phyloP scores from a whole-genome alignment of 2,113 vertebrate genomes.

The Epinephelus moara region DNA sequence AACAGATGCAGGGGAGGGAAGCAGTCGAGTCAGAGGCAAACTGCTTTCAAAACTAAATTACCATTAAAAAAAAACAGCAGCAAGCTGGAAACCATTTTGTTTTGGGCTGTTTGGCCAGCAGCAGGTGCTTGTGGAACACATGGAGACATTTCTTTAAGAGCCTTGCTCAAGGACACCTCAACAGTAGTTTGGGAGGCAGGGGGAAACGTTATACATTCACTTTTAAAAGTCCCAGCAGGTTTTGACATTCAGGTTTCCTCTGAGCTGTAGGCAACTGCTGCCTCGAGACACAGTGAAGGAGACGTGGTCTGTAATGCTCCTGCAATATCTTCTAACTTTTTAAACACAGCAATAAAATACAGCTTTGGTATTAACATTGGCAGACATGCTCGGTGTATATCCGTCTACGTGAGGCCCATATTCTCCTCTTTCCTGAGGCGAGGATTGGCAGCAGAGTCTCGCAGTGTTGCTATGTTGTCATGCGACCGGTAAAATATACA shows the following conservation, averaged over 20 bases:
- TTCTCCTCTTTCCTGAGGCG: constrained; percentile 14
- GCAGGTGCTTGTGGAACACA: constrained; percentile 59
- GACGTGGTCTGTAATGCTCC: not conserved
- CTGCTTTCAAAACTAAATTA: constrained; percentile 28
- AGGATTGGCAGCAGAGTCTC: not conserved
- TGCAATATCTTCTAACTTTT: constrained; percentile 21
- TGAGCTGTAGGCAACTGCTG: constrained; percentile 27
- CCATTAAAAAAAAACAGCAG: constrained; percentile 21
- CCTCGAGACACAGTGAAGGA: constrained; percentile 18
- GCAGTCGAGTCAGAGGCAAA: constrained; percentile 4
- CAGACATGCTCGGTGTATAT: not conserved
- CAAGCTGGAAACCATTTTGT: constrained; percentile 44
- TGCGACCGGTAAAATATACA: constrained; percentile 10
- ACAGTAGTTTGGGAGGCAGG: not conserved
- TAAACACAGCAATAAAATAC: constrained; percentile 18
- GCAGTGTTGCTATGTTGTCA: not conserved
- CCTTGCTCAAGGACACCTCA: constrained; percentile 60
- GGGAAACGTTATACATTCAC: constrained; percentile 4
- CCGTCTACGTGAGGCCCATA: not conserved
- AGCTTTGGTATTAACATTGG: constrained; percentile 27
- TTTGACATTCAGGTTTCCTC: constrained; percentile 18
- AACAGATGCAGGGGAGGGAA: constrained; percentile 40
- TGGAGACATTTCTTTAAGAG: constrained; percentile 47
- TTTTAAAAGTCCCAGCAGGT: constrained; percentile 45
- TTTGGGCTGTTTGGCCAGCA: constrained; percentile 57